Base-by-base conservation (phyloP, 2,113 vertebrate genomes). In the Scophthalmus maximus region DNA sequence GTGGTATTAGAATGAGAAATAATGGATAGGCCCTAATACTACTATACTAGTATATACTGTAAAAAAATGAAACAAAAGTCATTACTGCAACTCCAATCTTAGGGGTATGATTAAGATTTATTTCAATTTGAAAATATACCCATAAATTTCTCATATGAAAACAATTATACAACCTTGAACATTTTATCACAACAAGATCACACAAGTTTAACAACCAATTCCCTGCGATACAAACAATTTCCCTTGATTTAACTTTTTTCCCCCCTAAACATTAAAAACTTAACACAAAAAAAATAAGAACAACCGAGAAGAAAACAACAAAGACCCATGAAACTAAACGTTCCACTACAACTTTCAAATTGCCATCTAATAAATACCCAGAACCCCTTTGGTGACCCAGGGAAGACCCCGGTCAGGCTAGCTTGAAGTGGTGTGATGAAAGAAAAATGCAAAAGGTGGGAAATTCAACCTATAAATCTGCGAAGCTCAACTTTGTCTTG, bases 61-160 rank as follows among this genome's bases (percentile, higher is more conserved):
- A n/a, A n/a, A n/a, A n/a, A n/a, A n/a, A n/a, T n/a, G n/a, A n/a
- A n/a, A n/a, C n/a, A 51, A 32, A 42, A 68, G 40, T 40, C 56
- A 9, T 20, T 63, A 52, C 67, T 51, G 20, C 5, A 80, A 80
- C 42, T 82, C 51, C 68, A 84, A 17, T 67, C 75, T 68, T 82
- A 87, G 82, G 90, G 91, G 71, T 89, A 93, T 89, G 85, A 86
- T 90, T 92, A 78, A 87, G 86, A 90, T 93, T 94, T 93, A 92
- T 93, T 93, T 93, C 88, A 73, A 87, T 93, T 93, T 92, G 92
- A 94, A 94, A 94, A 94, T 93, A 94, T 93, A 93, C 87, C 91
- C 89, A 94, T 89, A 91, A 90, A 93, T 93, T 92, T 92, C 87
- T 90, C 86, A 93, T 92, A 92, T 89, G 92, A 94, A 94, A 94